Evolutionary conservation across 2,797 vertebrate species (phyloP), one percentile per base, ranked within the genome.

Genomic region (Microhierax caerulescens): DNA sequence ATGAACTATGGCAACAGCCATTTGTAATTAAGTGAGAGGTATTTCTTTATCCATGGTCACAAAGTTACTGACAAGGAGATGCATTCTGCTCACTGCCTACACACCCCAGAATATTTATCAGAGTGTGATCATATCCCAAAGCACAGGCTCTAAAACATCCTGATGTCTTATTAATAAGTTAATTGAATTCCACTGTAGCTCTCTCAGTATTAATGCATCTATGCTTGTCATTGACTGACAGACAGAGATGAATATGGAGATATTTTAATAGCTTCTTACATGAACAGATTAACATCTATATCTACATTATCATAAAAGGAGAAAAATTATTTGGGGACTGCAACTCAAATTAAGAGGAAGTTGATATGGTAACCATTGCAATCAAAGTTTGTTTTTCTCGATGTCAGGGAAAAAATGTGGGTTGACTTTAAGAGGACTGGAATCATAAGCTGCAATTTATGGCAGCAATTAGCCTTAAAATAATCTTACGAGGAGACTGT

Each of bases 121-220:
- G 87, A 60, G 82, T 59, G 65, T 75, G 60, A 94, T 93, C 90
- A 90, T 43, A 90, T 94, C 85, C 94, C 88, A 92, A 81, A 96
- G 94, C 85, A 91, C 56, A 94, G 60, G 82, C 74, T 95, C 7
- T 97, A 97, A 97, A 97, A 92, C 61, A 96, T 96, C 69, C 82
- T 91, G 90, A 97, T 97, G 90, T 90, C 95, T 96, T 96, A 97
- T 97, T 97, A 97, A 96, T 95, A 97, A 97, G 92, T 96, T 97
- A 98, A 97, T 98, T 97, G 96, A 96, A 97, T 98, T 95, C 79
- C 37, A 74, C 82, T 93, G 93, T 77, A 95, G 76, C 75, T 39
- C 75, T 92, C 86, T 70, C 69, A 32, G 82, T 97, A 95, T 93
- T 96, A 97, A 93, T 25, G 28, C 77, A 69, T 95, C 85, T 95